phyloP scores from a whole-genome alignment of 2,797 vertebrate genomes.

The Muscicapa striata region DNA sequence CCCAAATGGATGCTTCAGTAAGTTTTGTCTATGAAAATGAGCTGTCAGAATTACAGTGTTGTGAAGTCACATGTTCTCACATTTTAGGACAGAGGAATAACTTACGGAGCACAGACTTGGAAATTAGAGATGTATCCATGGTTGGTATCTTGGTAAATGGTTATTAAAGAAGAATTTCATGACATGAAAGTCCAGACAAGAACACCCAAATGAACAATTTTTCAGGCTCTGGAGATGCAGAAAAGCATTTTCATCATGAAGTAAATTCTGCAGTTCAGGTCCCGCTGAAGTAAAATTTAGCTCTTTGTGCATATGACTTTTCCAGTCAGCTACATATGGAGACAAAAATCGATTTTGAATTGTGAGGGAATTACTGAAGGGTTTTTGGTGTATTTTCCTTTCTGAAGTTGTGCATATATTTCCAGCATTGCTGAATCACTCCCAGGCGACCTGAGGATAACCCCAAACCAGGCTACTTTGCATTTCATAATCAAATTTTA shows the following conservation, averaged over 20 bases:
- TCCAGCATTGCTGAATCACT: neutral
- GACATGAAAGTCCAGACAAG: neutral
- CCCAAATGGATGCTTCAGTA: neutral
- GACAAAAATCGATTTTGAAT: neutral
- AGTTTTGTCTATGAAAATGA: neutral
- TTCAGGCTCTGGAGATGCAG: neutral
- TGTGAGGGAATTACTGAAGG: neutral
- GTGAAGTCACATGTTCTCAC: neutral
- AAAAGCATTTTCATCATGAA: neutral
- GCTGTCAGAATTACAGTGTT: neutral
- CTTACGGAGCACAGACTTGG: neutral
- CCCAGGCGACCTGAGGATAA: neutral
- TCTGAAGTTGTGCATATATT: neutral
- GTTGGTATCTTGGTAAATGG: neutral
- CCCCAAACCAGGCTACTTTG: neutral
- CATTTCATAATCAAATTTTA: conserved; percentile 6
- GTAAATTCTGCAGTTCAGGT: neutral
- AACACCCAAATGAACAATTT: neutral
- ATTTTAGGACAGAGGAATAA: neutral
- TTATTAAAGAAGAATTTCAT: neutral
- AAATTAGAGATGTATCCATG: neutral
- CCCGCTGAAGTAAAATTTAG: neutral
- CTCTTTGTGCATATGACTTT: neutral
- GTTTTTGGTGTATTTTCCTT: neutral
- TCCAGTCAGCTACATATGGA: neutral